Percentiles rank a stretch among this genome's conserved stretches.
phyloP scores from a whole-genome alignment of 1,140 invertebrate genomes.

The Drosophila takahashii region DNA sequence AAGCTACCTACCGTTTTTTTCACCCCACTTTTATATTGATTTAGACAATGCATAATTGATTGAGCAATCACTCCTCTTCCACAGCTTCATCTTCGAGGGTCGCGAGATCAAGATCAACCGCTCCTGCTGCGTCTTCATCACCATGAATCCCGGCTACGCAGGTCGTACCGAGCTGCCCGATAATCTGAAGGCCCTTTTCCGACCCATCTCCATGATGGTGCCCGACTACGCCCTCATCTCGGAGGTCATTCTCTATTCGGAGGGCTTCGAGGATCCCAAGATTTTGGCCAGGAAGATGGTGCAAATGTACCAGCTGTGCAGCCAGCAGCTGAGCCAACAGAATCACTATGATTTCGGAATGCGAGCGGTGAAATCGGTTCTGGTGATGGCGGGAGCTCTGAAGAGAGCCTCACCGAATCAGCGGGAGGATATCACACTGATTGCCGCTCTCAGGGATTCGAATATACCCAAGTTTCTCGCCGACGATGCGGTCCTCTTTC shows the following conservation, averaged over 20 bases:
- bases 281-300: constrained; percentile 94
- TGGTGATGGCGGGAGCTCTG: constrained; percentile 94
- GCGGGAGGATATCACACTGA: constrained; percentile 91
- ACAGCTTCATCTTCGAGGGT: constrained; percentile 94
- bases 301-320: constrained; percentile 96
- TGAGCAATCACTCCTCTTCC: not conserved
- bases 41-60: too few relatives aligned
- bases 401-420: constrained; percentile 94
- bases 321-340: constrained; percentile 96
- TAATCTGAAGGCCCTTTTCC: constrained; percentile 93
- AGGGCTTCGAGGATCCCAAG: constrained; percentile 95
- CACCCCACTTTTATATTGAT: too few relatives aligned
- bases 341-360: constrained; percentile 98
- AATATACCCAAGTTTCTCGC: constrained; percentile 96
- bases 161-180: constrained; percentile 94
- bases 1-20: too few relatives aligned
- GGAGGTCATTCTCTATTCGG: constrained; percentile 96
- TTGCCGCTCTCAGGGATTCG: constrained; percentile 94
- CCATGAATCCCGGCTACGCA: constrained; percentile 95
- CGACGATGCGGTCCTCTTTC: constrained; percentile 93
- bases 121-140: constrained; percentile 95
- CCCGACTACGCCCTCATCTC: constrained; percentile 96
- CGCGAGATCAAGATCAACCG: constrained; percentile 93
- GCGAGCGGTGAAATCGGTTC: constrained; percentile 90
- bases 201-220: constrained; percentile 97